Conservation (phyloP, 2,797 vertebrate genomes). For the Gadopsis marmoratus region DNA sequence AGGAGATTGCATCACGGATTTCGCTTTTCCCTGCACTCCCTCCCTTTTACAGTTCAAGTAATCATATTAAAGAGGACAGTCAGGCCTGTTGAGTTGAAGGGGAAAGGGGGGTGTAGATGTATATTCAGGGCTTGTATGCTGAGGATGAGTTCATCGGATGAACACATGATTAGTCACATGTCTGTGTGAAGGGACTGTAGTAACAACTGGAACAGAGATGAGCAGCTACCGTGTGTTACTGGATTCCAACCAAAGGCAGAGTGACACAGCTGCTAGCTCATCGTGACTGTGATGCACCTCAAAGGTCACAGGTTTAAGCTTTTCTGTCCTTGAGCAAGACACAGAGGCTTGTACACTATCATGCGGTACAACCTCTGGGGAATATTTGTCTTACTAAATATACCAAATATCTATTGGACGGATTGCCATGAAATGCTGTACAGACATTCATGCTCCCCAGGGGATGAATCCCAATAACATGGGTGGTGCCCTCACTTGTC, state of each 20-base stretch:
- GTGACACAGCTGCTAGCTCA: constrained; percentile 33
- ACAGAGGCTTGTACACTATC: not conserved
- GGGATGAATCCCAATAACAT: not conserved
- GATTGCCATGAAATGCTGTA: not conserved
- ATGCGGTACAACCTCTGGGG: not conserved
- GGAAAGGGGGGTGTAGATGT: not conserved
- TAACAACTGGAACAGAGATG: constrained; percentile 36
- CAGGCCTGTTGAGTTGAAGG: not conserved
- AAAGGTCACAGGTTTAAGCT: constrained; percentile 47
- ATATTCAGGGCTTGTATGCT: not conserved
- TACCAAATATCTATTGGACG: not conserved
- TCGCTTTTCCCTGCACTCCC: constrained; percentile 59
- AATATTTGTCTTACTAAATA: not conserved
- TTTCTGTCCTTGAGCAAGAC: constrained; percentile 41
- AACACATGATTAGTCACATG: constrained; percentile 35
- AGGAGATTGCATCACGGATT: constrained; percentile 69
- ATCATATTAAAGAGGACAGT: constrained; percentile 23
- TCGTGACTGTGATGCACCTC: constrained; percentile 15
- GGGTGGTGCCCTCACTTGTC: not conserved
- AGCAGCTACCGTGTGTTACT: constrained; percentile 26
- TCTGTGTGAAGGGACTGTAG: constrained; percentile 17
- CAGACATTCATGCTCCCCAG: not conserved
- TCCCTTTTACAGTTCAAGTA: constrained; percentile 36
- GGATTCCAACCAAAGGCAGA: constrained; percentile 20
- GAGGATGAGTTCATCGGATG: constrained; percentile 15